Percentiles rank a stretch among this genome's conserved stretches.
Evolutionary conservation across 2,888 invertebrate species (phyloP).

Genomic region (Isotomurus palustris): DNA sequence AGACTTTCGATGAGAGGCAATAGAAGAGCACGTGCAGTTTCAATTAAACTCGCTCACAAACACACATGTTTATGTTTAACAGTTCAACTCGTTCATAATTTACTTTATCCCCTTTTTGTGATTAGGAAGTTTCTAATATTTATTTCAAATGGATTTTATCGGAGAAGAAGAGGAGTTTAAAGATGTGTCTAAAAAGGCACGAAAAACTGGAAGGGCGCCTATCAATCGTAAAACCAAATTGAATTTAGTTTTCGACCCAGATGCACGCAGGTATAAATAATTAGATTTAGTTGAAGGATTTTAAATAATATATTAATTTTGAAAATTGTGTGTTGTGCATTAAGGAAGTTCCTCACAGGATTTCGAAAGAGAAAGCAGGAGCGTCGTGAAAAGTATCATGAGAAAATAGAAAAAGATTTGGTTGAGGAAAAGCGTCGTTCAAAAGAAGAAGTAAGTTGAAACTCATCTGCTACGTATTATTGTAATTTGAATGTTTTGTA

Average conservation of each 20-base stretch:
- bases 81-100: too few relatives aligned
- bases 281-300: neutral
- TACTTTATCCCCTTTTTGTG: too few relatives aligned
- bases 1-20: too few relatives aligned
- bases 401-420: slow-evolving; percentile 39
- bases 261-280: slow-evolving; percentile 34
- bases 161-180: slow-evolving; percentile 20
- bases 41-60: too few relatives aligned
- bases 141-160: slow-evolving; percentile 22
- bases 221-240: slow-evolving; percentile 35
- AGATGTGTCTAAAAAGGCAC: neutral
- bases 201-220: slow-evolving; percentile 12
- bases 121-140: neutral
- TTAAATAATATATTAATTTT: neutral
- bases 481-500: neutral
- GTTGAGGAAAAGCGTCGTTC: slow-evolving; percentile 36
- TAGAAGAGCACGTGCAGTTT: too few relatives aligned
- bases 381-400: slow-evolving; percentile 37
- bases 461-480: neutral
- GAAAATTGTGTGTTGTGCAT: neutral
- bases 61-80: too few relatives aligned
- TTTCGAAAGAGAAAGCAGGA: slow-evolving; percentile 42
- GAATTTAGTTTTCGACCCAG: slow-evolving; percentile 33
- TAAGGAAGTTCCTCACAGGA: slow-evolving; percentile 41
- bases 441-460: slow-evolving; percentile 30